Evolutionary conservation across 2,797 vertebrate genomes (phyloP), one percentile per base, ranked within the genome.

Genomic region (Diceros bicornis): DNA sequence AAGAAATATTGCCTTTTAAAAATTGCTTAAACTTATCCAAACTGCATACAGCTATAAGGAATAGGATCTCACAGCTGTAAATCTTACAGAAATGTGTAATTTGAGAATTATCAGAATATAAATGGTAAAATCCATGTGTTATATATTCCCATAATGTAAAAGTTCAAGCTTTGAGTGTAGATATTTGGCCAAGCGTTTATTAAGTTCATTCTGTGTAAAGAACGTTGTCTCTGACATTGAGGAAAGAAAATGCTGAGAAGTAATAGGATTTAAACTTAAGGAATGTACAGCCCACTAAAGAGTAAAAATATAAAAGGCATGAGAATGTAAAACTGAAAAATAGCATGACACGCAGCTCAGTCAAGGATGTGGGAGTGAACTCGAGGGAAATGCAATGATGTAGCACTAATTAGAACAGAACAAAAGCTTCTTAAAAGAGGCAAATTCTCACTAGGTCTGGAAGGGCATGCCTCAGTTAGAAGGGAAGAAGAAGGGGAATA

Each of bases 241-340:
- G 41, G 34, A 87, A 94, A 87, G 57, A 90, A 69, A 64, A 69
- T 68, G 27, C 2, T 74, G 69, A 82, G 6, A 74, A 87, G 17
- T 68, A 57, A 13, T 23, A 79, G 5, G 7, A 81, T 55, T 88
- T 66, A 77, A 85, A 1, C 23, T 66, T 77, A 82, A 55, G 21
- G 20, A 89, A 61, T 27, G 37, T 25, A 12, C 2, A 55, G 10
- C 64, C 16, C 14, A 47, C 21, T 84, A 44, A 84, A 93, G 23
- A 66, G 23, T 34, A 64, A 91, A 94, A 68, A 57, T 11, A 52
- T 47, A 21, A 41, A 92, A 81, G 21, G 0, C 4, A 64, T 89
- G 89, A 91, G 59, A 74, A 89, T 12, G 0, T 68, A 85, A 74
- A 94, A 55, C 41, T 89, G 18, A 92, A 96, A 79, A 81, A 71